Percentiles rank a stretch among this genome's conserved stretches.
Evolutionary conservation across 2,797 vertebrate species (phyloP).

Genomic region (Botia almorhae): DNA sequence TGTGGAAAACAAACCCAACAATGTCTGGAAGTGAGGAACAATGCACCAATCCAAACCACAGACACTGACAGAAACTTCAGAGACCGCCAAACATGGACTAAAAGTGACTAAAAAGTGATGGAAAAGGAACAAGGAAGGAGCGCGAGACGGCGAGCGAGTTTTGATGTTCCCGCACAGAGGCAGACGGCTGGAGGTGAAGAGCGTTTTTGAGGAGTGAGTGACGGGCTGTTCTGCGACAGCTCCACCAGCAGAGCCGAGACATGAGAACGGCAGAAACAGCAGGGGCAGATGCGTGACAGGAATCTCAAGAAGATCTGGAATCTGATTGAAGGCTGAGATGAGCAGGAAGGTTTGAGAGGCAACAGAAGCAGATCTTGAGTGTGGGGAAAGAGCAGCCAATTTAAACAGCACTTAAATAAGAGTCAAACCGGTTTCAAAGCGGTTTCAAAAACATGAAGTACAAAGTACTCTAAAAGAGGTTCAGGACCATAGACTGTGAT

Average conservation of each 20-base stretch:
- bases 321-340: not conserved
- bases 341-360: not conserved
- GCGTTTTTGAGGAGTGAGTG: constrained; percentile 6
- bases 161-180: constrained; percentile 33
- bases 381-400: not conserved
- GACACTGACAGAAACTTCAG: constrained; percentile 8
- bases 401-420: constrained; percentile 7
- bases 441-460: too few relatives aligned
- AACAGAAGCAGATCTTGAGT: not conserved
- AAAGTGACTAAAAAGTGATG: constrained; percentile 20
- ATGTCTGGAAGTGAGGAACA: not conserved
- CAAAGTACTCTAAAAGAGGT: too few relatives aligned
- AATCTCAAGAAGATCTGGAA: constrained; percentile 13
- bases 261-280: constrained; percentile 22
- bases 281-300: constrained; percentile 17
- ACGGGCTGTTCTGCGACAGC: constrained; percentile 40
- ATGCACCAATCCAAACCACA: constrained; percentile 6
- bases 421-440: not conserved
- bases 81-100: constrained; percentile 9
- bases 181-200: constrained; percentile 23
- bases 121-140: constrained; percentile 19
- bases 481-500: too few relatives aligned
- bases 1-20: not conserved
- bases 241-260: constrained; percentile 7
- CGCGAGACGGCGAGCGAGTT: not conserved